Evolutionary conservation across 1,140 invertebrate species (phyloP), one percentile per base, ranked within the genome.

Genomic region (Zaprionus ornatus): DNA sequence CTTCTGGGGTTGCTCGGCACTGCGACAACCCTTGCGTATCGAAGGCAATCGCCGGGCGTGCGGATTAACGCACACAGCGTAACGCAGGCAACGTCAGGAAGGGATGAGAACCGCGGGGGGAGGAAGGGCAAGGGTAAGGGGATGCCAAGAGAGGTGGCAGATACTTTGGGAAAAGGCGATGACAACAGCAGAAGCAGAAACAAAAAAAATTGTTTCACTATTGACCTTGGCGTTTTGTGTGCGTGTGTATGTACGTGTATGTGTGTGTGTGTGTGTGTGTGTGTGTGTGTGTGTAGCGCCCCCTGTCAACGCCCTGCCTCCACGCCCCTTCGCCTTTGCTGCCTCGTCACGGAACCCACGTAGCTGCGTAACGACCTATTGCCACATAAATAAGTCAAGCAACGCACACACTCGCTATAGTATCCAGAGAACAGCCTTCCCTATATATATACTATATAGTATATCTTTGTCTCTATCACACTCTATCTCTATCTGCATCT

Each of bases 61-160:
- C 77, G 74, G 69, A 84, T 85, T 84, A 80, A 77, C 77, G 68
- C 74, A 77, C 61, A 84, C 71, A 74, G 74, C 68, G 69, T 76
- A 76, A 72, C 72, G 71, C 56, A 55, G 68, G 40, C 60, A 71
- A 64, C 50, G 35, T 48, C 17, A 37, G 23, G 13, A 10, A 45
- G 17, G 6, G 15, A 35, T 62, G 25, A 25, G 29, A 21, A 29
- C 19, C 9, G 32, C n/a, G 17, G 12, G 35, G 32, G 52, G 32
- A 9, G 3, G 25, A 15, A 10, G 42, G 13, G 17, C 0, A 9
- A 17, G 9, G 40, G 10, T n/a, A n/a, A 62, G 66, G 21, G 27
- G 40, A 23, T 27, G 50, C 25, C 12, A 3, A 15, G n/a, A 17
- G 23, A 7, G 42, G 12, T 23, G 32, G 17, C 60, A 29, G 37